phyloP scores from a whole-genome alignment of 2,797 vertebrate species.

The Lacerta bilineata region DNA sequence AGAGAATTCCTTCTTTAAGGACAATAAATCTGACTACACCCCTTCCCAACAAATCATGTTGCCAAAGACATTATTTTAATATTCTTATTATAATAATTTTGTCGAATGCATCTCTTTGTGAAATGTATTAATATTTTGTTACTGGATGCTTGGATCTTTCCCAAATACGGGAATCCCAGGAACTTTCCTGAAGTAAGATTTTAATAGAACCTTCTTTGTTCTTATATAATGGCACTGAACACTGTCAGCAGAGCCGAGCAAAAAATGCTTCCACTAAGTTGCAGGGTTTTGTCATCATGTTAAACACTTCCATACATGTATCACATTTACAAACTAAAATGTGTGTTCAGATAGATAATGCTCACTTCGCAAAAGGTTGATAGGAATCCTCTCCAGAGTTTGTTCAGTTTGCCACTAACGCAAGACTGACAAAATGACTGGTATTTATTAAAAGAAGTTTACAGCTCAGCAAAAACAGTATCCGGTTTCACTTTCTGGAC shows the following conservation, averaged over 20 bases:
- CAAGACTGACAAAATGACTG: not conserved
- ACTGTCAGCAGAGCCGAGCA: accelerated
- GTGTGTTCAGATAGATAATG: not conserved
- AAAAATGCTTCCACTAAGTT: slow-evolving; percentile 14
- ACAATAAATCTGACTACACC: not conserved
- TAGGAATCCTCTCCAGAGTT: not conserved
- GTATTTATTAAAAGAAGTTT: not conserved
- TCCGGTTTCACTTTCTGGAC: slow-evolving; percentile 14
- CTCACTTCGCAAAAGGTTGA: slow-evolving; percentile 24
- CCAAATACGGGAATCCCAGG: not conserved
- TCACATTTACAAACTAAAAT: not conserved
- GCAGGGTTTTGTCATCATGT: slow-evolving; percentile 19
- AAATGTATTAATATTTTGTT: slow-evolving; percentile 1
- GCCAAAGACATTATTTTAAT: not conserved
- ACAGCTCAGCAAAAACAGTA: slow-evolving; percentile 17
- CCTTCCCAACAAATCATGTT: not conserved
- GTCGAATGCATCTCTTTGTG: not conserved
- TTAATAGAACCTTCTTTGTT: not conserved
- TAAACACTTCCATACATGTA: slow-evolving; percentile 31
- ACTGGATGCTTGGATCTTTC: slow-evolving; percentile 14
- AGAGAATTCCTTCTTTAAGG: too few relatives aligned
- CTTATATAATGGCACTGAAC: not conserved
- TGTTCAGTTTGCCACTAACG: slow-evolving; percentile 10
- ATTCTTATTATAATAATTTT: not conserved
- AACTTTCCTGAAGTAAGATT: not conserved